Evolutionary conservation across 1,140 invertebrate genomes (phyloP).

Genomic region (Lordiphosa mommai): DNA sequence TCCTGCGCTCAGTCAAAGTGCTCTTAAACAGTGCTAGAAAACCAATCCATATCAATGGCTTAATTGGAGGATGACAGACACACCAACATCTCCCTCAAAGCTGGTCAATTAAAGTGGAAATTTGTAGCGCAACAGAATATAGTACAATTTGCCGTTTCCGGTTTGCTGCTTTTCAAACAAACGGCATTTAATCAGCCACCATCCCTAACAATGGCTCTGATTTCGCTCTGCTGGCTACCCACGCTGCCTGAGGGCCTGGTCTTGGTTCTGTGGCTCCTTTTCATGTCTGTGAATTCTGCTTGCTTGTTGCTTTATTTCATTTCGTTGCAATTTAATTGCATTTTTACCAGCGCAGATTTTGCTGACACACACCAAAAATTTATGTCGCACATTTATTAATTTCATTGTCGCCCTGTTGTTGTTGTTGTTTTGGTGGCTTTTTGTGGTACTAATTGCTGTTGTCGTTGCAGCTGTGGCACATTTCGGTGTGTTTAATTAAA

Average conservation of each 20-base stretch:
- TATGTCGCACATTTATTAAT: constrained; percentile 9
- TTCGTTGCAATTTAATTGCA: constrained; percentile 46
- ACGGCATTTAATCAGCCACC: constrained; percentile 37
- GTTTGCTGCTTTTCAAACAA: constrained; percentile 20
- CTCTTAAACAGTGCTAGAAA: too few species aligned
- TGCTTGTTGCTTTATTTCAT: too few species aligned
- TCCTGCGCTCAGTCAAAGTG: too few species aligned
- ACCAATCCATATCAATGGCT: too few species aligned
- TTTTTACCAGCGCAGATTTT: neutral
- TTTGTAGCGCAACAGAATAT: too few species aligned
- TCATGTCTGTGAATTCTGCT: too few species aligned
- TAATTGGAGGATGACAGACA: too few species aligned
- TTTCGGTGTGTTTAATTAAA: constrained; percentile 26
- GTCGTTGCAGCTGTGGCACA: constrained; percentile 23
- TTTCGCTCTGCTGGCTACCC: constrained; percentile 27
- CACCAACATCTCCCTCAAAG: too few species aligned
- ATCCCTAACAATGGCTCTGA: constrained; percentile 44
- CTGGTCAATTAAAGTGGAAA: too few species aligned
- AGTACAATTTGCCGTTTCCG: too few species aligned
- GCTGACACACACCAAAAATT: too few species aligned
- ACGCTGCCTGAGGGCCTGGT: neutral
- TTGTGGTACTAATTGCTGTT: constrained; percentile 12
- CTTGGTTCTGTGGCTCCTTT: too few species aligned
- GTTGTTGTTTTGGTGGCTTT: constrained; percentile 46
- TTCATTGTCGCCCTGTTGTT: constrained; percentile 25